Evolutionary conservation across 2,888 invertebrate species (phyloP).

Genomic region (Heliconius aoede): DNA sequence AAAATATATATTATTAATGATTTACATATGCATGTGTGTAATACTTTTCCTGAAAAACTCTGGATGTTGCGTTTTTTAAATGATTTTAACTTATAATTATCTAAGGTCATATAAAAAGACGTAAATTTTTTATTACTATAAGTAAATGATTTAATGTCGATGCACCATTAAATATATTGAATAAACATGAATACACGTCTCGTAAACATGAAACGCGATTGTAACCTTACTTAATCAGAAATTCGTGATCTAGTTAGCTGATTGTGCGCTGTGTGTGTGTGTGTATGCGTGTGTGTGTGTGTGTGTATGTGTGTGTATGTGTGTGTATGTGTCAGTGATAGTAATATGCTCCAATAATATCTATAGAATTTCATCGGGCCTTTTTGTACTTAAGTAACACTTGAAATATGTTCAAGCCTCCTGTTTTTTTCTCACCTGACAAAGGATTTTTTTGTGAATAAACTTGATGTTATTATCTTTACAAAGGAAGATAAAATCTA

Average conservation of each 20-base stretch:
- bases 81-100: neutral
- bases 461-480: no score
- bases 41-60: neutral
- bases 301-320: no score
- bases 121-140: neutral
- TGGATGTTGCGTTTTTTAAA: neutral
- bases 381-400: neutral
- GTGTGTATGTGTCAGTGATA: no score
- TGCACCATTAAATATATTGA: neutral
- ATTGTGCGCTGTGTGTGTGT: constrained; percentile 7
- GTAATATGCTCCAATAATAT: constrained; percentile 7
- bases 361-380: constrained; percentile 16
- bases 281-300: no score
- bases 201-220: neutral
- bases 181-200: neutral
- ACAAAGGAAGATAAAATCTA: constrained; percentile 2
- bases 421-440: constrained; percentile 31
- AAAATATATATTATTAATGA: neutral
- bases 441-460: constrained; percentile 20
- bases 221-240: constrained; percentile 12
- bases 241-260: constrained; percentile 12
- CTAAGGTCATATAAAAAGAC: neutral
- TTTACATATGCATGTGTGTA: neutral
- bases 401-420: constrained; percentile 9
- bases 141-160: neutral